A percentile compares a stretch with the other conserved stretches of the same genome.
Conservation (phyloP, 2,113 vertebrate species). For the Chionis minor region DNA sequence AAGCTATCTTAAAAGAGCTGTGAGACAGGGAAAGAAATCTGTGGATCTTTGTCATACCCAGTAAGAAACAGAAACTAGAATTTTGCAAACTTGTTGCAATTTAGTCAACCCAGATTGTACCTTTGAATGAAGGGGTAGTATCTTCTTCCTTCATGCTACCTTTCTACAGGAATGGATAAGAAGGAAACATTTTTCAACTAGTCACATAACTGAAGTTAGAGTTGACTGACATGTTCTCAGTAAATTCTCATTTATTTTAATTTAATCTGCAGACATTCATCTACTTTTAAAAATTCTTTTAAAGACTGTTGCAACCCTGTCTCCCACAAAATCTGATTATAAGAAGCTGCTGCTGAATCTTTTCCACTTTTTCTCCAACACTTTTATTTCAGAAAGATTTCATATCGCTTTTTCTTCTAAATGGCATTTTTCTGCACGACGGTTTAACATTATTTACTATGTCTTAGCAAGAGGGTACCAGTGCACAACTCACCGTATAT, state of each 20-base stretch:
- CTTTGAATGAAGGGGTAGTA: background rate
- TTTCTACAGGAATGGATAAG: background rate
- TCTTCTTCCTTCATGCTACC: background rate
- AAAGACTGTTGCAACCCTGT: background rate
- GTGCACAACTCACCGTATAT: background rate
- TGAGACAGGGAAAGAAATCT: background rate
- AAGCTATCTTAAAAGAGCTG: background rate
- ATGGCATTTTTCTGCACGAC: accelerated
- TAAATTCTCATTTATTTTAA: background rate
- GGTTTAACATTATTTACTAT: background rate
- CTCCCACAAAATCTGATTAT: background rate
- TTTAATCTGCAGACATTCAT: background rate
- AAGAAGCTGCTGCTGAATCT: background rate
- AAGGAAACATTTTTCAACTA: background rate
- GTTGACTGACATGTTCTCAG: background rate
- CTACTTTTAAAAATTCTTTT: background rate
- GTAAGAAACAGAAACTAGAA: background rate
- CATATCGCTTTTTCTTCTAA: background rate
- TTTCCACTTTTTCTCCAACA: background rate
- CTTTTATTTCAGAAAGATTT: background rate
- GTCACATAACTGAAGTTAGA: background rate
- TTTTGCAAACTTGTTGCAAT: background rate
- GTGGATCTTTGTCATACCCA: background rate
- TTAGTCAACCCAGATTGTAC: background rate
- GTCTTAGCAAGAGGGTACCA: background rate